Percentiles rank a stretch among this genome's conserved stretches.
phyloP scores from a whole-genome alignment of 2,797 vertebrate genomes.

The Rallus crepitans region DNA sequence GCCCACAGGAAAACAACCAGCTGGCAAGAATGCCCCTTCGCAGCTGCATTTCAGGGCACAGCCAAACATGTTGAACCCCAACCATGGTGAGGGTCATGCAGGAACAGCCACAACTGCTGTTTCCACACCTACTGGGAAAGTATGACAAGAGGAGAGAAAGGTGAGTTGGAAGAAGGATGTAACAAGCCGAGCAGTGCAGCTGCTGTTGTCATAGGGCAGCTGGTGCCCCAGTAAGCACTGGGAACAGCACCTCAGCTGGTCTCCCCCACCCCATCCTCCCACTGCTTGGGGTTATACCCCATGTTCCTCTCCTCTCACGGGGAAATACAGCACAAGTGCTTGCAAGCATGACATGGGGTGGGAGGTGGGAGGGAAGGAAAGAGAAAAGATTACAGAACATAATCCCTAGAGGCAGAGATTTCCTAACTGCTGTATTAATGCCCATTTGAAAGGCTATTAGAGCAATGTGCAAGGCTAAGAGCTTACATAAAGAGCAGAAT shows the following conservation, averaged over 20 bases:
- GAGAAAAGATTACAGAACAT: not conserved
- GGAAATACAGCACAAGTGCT: not conserved
- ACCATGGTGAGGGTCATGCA: accelerated
- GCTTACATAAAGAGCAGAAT: not conserved
- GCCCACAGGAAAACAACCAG: not conserved
- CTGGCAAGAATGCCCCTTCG: not conserved
- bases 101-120: not conserved
- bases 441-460: not conserved
- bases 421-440: not conserved
- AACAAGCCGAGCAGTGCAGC: not conserved
- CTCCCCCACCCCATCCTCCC: not conserved
- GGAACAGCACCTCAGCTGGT: not conserved
- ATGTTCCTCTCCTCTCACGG: accelerated
- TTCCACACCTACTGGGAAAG: not conserved
- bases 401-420: not conserved
- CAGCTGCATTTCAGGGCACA: not conserved
- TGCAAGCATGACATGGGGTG: not conserved
- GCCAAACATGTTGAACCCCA: accelerated
- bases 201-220: not conserved
- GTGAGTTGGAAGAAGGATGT: accelerated
- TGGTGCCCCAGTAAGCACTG: not conserved
- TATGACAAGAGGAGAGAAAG: not conserved
- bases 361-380: not conserved
- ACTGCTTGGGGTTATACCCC: accelerated
- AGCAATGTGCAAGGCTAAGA: not conserved